These are phyloP conservation scores for Antennarius maculatus DNA, from an alignment of 2,797 vertebrate species.

Conservation along the genomic window DNA sequence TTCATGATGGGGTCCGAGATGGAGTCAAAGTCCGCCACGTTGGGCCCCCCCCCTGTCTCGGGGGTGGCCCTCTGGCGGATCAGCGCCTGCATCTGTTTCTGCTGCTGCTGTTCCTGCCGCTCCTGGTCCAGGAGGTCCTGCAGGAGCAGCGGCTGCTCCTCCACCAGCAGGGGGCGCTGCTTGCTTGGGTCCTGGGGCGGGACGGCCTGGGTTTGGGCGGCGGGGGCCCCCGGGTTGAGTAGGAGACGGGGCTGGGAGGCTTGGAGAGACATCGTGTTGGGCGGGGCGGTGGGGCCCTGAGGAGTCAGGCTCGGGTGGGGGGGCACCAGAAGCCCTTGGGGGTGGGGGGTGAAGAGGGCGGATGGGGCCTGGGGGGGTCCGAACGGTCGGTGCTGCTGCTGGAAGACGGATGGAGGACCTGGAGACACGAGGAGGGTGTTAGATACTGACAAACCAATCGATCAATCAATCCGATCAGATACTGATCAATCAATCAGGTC, in stretches of 20 bases:
- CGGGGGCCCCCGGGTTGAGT: conserved; percentile 57
- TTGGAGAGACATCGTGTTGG: conserved; percentile 23
- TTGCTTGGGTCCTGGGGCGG: conserved; percentile 66
- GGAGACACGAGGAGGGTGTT: neutral
- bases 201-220: conserved; percentile 9
- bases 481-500: neutral
- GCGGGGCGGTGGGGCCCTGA: conserved; percentile 27
- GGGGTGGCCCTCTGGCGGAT: conserved; percentile 86
- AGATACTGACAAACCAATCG: neutral
- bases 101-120: conserved; percentile 96
- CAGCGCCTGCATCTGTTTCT: conserved; percentile 97
- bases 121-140: conserved; percentile 98
- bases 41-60: conserved; percentile 88
- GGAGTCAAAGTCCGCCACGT: conserved; percentile 89
- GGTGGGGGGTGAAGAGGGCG: conserved; percentile 53
- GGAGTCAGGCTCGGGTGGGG: conserved; percentile 36
- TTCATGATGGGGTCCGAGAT: conserved; percentile 99
- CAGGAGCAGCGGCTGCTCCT: conserved; percentile 95
- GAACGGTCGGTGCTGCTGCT: conserved; percentile 49
- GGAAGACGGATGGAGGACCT: conserved; percentile 57
- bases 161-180: conserved; percentile 87
- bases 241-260: conserved; percentile 52
- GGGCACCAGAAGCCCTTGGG: conserved; percentile 29
- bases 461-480: neutral
- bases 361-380: conserved; percentile 34